These are phyloP conservation scores for Megalurothrips usitatus DNA, from an alignment of 2,888 invertebrate species.

Conservation along the genomic window DNA sequence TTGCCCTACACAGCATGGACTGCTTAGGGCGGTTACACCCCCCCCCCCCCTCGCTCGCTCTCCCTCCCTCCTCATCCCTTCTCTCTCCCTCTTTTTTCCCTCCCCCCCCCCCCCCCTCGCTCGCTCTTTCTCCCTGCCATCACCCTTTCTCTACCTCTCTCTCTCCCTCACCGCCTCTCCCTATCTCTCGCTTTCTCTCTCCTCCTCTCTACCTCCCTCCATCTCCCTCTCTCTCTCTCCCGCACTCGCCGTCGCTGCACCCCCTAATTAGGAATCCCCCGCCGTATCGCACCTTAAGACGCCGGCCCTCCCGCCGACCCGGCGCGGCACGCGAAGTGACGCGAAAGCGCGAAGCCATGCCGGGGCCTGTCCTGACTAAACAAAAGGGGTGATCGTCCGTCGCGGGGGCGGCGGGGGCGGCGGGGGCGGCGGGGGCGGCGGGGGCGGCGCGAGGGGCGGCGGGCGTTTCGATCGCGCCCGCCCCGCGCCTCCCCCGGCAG, in stretches of 20 bases:
- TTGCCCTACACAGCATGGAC: no score
- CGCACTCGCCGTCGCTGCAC: no score
- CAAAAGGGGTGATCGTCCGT: slow-evolving; percentile 12
- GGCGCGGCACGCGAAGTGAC: not conserved
- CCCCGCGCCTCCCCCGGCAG: not conserved
- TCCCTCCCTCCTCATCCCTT: no score
- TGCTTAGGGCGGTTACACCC: no score
- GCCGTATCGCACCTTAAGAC: not conserved
- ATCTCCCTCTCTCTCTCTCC: not conserved
- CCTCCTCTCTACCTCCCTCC: not conserved
- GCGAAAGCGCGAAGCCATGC: not conserved
- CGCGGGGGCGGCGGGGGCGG: not conserved
- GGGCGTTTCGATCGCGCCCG: not conserved
- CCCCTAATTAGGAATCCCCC: no score
- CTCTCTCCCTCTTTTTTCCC: not conserved
- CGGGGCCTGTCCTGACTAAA: not conserved
- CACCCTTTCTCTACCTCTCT: not conserved
- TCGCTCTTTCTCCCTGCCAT: no score
- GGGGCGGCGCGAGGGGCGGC: not conserved
- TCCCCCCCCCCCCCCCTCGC: not conserved
- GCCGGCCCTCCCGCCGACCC: no score
- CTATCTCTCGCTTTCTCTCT: no score
- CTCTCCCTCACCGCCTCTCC: not conserved
- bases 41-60: no score
- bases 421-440: not conserved